A percentile compares a stretch with the other conserved stretches of the same genome.
Conservation (phyloP, 2,888 invertebrate genomes). For the Epistrophe eligans region DNA sequence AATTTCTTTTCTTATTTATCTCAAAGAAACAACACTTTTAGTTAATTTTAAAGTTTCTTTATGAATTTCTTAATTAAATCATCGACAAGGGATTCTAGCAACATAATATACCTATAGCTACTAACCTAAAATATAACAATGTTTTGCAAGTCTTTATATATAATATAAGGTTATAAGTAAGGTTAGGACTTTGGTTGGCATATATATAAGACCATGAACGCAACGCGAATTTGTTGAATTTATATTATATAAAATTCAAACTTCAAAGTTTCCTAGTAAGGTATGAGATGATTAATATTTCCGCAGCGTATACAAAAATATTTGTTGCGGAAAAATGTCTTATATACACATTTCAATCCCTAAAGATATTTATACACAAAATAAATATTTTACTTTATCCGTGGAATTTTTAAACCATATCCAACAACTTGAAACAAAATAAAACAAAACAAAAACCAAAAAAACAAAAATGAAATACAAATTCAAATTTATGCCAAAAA, state of each 20-base stretch:
- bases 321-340: slow-evolving; percentile 33
- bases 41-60: background rate
- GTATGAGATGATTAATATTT: slow-evolving; percentile 33
- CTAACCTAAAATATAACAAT: background rate
- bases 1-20: background rate
- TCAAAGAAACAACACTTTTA: background rate
- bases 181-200: background rate
- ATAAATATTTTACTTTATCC: slow-evolving; percentile 32
- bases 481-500: background rate
- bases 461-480: background rate
- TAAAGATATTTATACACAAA: slow-evolving; percentile 18
- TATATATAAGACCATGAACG: background rate
- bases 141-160: background rate
- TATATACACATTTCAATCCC: slow-evolving; percentile 14
- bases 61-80: slow-evolving; percentile 11
- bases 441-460: background rate
- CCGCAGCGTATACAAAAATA: slow-evolving; percentile 10
- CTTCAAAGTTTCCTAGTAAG: background rate
- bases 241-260: background rate
- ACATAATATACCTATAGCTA: too few species aligned
- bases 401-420: slow-evolving; percentile 12
- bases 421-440: background rate
- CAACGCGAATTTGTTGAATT: background rate
- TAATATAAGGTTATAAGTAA: background rate
- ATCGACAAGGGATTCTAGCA: background rate